These are phyloP conservation scores for Oreochromis mossambicus DNA, from an alignment of 2,797 vertebrate genomes.

Conservation along the genomic window DNA sequence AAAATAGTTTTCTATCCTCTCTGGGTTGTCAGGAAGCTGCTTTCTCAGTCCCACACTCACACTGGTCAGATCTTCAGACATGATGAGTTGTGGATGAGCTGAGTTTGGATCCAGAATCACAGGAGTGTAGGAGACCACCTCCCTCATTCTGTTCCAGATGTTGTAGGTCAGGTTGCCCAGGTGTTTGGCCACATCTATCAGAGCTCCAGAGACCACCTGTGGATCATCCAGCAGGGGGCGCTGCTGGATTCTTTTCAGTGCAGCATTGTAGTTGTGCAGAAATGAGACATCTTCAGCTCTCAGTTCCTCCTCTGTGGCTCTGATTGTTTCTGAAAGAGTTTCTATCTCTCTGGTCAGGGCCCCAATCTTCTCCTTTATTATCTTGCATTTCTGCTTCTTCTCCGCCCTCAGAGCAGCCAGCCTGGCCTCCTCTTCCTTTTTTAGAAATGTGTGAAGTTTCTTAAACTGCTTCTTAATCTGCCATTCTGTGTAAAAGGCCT, in stretches of 20 bases:
- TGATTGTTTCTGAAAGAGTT: not conserved
- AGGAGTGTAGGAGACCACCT: fast-evolving
- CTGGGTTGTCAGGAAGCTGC: constrained; percentile 9
- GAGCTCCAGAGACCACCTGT: not conserved
- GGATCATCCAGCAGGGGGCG: not conserved
- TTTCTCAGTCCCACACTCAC: not conserved
- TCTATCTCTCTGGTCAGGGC: not conserved
- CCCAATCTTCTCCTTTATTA: not conserved
- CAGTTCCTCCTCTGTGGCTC: not conserved
- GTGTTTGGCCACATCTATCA: not conserved
- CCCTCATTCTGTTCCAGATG: fast-evolving
- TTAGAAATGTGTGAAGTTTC: not conserved
- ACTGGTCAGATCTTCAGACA: not conserved
- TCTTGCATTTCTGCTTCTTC: not conserved
- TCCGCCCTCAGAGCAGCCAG: fast-evolving
- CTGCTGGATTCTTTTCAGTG: not conserved
- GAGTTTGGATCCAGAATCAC: not conserved
- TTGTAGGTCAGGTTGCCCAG: not conserved
- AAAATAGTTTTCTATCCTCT: not conserved
- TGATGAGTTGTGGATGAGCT: not conserved
- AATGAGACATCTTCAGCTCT: not conserved
- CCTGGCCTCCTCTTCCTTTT: not conserved
- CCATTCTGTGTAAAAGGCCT: not conserved
- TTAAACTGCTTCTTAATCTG: not conserved
- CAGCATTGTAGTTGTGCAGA: not conserved